Percentiles rank a stretch among this genome's conserved stretches.
Conservation (phyloP, 2,113 vertebrate species). For the Lepidothrix coronata region DNA sequence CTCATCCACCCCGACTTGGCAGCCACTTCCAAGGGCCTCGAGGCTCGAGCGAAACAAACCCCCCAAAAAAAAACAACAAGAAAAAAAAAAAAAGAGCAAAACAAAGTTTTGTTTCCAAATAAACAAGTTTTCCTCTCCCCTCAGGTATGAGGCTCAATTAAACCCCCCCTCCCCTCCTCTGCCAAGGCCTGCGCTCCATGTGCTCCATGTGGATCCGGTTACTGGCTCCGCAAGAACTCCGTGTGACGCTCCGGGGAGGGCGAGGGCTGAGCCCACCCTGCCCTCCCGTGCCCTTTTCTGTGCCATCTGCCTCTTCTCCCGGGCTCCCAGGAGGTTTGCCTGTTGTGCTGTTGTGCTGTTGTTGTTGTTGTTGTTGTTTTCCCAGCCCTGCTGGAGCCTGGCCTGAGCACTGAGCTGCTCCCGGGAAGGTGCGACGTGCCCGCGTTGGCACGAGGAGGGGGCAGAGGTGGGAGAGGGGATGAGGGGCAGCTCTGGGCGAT, state of each 20-base stretch:
- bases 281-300: background rate
- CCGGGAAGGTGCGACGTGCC: accelerated
- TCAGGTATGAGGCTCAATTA: constrained; percentile 45
- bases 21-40: background rate
- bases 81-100: constrained; percentile 31
- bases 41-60: constrained; percentile 12
- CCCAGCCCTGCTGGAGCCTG: background rate
- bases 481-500: background rate
- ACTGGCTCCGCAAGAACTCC: background rate
- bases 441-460: background rate
- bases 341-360: too few relatives aligned
- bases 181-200: constrained; percentile 29
- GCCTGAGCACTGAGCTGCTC: background rate
- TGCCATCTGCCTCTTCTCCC: background rate
- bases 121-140: constrained; percentile 66
- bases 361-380: background rate
- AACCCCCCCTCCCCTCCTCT: background rate
- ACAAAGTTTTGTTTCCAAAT: constrained; percentile 69
- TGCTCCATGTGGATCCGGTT: constrained; percentile 29
- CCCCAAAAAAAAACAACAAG: background rate
- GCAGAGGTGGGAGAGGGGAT: background rate
- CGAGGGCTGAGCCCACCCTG: background rate
- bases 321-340: background rate
- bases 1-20: constrained; percentile 4
- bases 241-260: background rate